These are phyloP conservation scores for Spicauda simplicius DNA, from an alignment of 2,888 invertebrate genomes.

Conservation along the genomic window DNA sequence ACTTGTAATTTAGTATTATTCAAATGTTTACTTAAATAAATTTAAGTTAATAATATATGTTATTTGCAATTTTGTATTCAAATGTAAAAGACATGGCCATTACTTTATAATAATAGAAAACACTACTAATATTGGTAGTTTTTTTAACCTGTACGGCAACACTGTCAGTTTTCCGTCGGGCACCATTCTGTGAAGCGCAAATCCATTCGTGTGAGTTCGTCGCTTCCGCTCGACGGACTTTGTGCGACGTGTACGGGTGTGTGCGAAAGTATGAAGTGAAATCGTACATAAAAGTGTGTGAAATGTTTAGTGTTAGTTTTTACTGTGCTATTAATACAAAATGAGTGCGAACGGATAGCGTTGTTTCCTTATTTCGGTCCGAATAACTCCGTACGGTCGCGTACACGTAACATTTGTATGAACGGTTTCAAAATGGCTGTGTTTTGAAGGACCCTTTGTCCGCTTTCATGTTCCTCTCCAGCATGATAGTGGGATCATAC, in stretches of 20 bases:
- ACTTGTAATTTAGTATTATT: too few species aligned
- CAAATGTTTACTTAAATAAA: too few species aligned
- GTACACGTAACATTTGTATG: constrained; percentile 81
- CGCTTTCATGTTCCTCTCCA: constrained; percentile 87
- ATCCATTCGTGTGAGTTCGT: constrained; percentile 71
- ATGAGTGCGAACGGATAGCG: constrained; percentile 82
- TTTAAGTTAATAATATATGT: too few species aligned
- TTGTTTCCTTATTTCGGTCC: constrained; percentile 56
- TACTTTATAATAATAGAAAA: not conserved
- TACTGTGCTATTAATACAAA: constrained; percentile 76
- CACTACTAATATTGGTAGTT: not conserved
- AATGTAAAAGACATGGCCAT: too few species aligned
- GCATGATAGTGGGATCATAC: constrained; percentile 88
- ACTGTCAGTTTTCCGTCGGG: constrained; percentile 44
- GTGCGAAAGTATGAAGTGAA: constrained; percentile 84
- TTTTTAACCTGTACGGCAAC: constrained; percentile 49
- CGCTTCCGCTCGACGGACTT: constrained; percentile 73
- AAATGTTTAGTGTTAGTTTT: constrained; percentile 83
- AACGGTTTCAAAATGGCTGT: constrained; percentile 89
- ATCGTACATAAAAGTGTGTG: constrained; percentile 80
- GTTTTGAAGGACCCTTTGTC: constrained; percentile 88
- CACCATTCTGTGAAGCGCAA: constrained; percentile 52
- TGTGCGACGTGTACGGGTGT: constrained; percentile 81
- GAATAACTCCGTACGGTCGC: constrained; percentile 64
- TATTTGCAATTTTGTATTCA: too few species aligned